A percentile compares a stretch with the other conserved stretches of the same genome.
Conservation (phyloP, 2,113 vertebrate genomes). For the Rhea americana region DNA sequence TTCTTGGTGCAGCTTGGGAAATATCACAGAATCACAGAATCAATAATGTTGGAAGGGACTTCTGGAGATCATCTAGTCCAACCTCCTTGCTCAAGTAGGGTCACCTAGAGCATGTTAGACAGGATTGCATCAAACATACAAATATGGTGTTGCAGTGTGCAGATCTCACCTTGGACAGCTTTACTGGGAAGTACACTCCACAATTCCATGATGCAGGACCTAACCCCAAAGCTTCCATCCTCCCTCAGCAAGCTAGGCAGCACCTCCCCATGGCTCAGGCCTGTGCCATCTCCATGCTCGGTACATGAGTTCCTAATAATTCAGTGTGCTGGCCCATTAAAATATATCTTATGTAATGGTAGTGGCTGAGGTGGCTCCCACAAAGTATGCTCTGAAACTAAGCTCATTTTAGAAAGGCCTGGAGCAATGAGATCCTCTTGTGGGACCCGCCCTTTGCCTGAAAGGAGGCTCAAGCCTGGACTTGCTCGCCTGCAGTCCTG, state of each 20-base stretch:
- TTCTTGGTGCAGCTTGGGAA: background rate
- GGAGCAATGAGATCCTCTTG: constrained; percentile 31
- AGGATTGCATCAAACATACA: too few species aligned
- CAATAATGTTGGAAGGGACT: too few species aligned
- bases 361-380: background rate
- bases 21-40: too few species aligned
- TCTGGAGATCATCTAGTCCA: too few species aligned
- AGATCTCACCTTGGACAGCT: background rate
- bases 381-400: background rate
- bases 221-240: background rate
- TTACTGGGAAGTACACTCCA: background rate
- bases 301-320: background rate
- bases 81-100: too few species aligned
- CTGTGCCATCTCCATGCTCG: background rate
- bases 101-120: too few species aligned
- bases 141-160: rapidly evolving
- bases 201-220: background rate
- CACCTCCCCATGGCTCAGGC: background rate
- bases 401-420: background rate
- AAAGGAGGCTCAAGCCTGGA: constrained; percentile 39
- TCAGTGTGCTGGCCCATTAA: background rate
- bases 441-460: constrained; percentile 33
- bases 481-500: constrained; percentile 16
- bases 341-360: background rate
- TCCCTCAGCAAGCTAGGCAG: background rate